Evolutionary conservation across 2,888 invertebrate genomes (phyloP).

Genomic region (Aporophyla lueneburgensis): DNA sequence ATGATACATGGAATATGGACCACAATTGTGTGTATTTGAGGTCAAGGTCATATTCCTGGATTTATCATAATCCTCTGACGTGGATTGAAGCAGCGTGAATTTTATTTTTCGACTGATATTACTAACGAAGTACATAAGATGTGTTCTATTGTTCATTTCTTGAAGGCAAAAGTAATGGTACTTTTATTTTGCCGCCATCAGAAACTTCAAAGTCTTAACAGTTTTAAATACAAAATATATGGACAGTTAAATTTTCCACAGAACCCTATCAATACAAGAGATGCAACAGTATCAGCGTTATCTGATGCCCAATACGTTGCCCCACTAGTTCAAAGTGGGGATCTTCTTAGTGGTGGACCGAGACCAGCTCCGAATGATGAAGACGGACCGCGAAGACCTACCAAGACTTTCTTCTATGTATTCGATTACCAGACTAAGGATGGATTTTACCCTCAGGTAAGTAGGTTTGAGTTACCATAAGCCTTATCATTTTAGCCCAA

Average conservation of each 20-base stretch:
- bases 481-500: neutral
- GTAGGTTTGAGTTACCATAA: conserved; percentile 59
- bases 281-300: conserved; percentile 97
- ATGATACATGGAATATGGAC: conserved; percentile 27
- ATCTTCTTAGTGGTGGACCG: conserved; percentile 93
- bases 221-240: neutral
- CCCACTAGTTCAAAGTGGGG: conserved; percentile 96
- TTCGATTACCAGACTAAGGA: conserved; percentile 98
- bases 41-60: conserved; percentile 36
- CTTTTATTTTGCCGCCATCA: neutral
- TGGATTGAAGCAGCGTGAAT: conserved; percentile 19
- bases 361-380: conserved; percentile 90
- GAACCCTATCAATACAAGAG: conserved; percentile 96
- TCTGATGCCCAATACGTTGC: conserved; percentile 98
- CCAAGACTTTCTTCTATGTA: conserved; percentile 96
- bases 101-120: conserved; percentile 22
- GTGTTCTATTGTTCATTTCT: neutral
- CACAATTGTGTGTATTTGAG: conserved; percentile 14
- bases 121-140: neutral
- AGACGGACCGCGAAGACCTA: conserved; percentile 90
- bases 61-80: conserved; percentile 42
- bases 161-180: neutral
- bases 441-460: conserved; percentile 96
- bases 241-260: conserved; percentile 79
- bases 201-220: neutral